Evolutionary conservation across 2,113 vertebrate genomes (phyloP), one percentile per base, ranked within the genome.

Genomic region (Boleophthalmus pectinirostris): DNA sequence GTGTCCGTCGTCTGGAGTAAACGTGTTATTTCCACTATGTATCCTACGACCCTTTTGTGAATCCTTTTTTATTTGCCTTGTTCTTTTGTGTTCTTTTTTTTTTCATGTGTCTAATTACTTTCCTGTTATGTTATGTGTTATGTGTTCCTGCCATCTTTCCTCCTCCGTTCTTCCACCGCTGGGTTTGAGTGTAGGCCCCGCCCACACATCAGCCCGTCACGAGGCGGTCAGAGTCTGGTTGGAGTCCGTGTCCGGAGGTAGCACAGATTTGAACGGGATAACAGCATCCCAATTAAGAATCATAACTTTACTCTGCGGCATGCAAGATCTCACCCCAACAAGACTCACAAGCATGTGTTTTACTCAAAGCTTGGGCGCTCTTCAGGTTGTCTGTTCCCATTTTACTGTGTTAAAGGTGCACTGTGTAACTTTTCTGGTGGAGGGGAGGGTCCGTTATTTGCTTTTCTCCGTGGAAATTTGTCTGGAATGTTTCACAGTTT

Each of bases 201-300:
- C 93, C 94, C 96, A 95, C 92, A 94, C 94, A 73, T 97, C 96
- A 90, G 64, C 95, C 88, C 96, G 95, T 90, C 95, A 92, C 70
- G 96, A 97, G 87, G 96, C 95, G 75, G 97, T 99, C 90, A 95
- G 95, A 94, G 96, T 97, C 93, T 99, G 98, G 98, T 94, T 99
- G 96, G 96, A 98, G 90, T 96, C 96, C 47, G 90, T 98, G 91
- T 95, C 96, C 80, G 95, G 96, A 99, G 98, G 98, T 98, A 98
- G 97, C 94, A 70, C 85, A 85, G 90, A 91, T 84, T 86, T 70
- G 5, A 81, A 74, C 66, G 85, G 81, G 86, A 83, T 85, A 49
- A 35, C 0, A 29, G 43, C 61, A 78, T 90, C 86, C 82, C 66
- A 6, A 43, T 73, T 82, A 69, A 83, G 82, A 82, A 56, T 85